A percentile compares a stretch with the other conserved stretches of the same genome.
Evolutionary conservation across 2,113 vertebrate genomes (phyloP).

Genomic region (Neodon shergylaensis): DNA sequence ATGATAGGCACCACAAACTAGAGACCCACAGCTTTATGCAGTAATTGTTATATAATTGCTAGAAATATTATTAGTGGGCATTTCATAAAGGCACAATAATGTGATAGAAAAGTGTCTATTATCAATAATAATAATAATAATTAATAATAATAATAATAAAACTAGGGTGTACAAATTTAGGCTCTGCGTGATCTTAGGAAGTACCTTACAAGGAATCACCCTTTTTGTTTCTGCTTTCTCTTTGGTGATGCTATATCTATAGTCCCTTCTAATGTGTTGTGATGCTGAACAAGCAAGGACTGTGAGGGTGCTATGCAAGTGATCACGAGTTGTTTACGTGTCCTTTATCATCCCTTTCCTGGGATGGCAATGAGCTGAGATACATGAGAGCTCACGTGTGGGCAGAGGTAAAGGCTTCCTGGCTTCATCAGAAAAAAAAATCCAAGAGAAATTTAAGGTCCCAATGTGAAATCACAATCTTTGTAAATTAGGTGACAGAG

Average conservation of each 20-base stretch:
- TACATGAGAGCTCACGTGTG: neutral
- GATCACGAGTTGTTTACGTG: neutral
- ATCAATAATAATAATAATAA: neutral
- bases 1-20: neutral
- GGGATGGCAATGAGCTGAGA: neutral
- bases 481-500: neutral
- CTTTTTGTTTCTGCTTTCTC: neutral
- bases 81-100: neutral
- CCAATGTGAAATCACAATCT: neutral
- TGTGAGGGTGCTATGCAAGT: neutral
- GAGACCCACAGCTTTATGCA: neutral
- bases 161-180: neutral
- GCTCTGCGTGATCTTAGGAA: neutral
- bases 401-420: neutral
- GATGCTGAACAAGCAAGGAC: neutral
- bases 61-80: neutral
- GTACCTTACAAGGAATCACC: neutral
- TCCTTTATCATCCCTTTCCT: neutral
- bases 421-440: neutral
- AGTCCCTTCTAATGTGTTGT: neutral
- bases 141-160: neutral
- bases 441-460: neutral
- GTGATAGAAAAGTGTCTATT: neutral
- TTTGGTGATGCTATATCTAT: neutral
- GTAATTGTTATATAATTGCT: neutral